Base-by-base conservation (phyloP, 1,140 invertebrate species). In the Cyclina sinensis region DNA sequence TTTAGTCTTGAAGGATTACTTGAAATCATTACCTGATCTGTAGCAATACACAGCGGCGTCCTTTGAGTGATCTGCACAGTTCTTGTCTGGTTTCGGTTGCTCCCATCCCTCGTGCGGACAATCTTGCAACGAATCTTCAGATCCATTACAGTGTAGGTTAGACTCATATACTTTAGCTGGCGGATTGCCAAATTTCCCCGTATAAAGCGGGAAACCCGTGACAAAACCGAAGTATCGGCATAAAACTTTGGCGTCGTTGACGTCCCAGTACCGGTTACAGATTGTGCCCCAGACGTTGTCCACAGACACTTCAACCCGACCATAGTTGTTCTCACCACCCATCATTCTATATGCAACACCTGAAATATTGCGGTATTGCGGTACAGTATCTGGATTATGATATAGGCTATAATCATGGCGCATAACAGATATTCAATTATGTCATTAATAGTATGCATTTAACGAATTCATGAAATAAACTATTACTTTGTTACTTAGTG, bases 11-110 rank as follows among this genome's bases (percentile, higher is more conserved):
- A n/a, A n/a, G n/a, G n/a, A n/a, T n/a, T n/a, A n/a, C n/a, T n/a
- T n/a, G n/a, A n/a, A n/a, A 65, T 30, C 27, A 5, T 30, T 85
- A 94, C 93, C 92, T 86, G 82, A 86, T 21, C 62, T 83, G 76
- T 91, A 94, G 74, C 93, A 94, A 62, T 91, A 91, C 14, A 89
- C 92, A 12, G 82, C 91, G 54, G 92, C 93, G 89, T 92, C 91
- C 39, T 81, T 88, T 0, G 46, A 68, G 59, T 92, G 91, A 27
- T 59, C 65, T 0, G 62, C 21, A 74, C 93, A 94, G 32, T 70
- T 82, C 5, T 51, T 59, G 43, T 68, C 54, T 2, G 51, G 46
- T 12, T 39, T 35, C 5, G 39, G 48, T 2, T 76, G 43, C 16
- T 37, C 70, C 89, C 89, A 91, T 12, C 92, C 93, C 27, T 91